Evolutionary conservation across 2,113 vertebrate species (phyloP).

Genomic region (Halcyon malimbica): DNA sequence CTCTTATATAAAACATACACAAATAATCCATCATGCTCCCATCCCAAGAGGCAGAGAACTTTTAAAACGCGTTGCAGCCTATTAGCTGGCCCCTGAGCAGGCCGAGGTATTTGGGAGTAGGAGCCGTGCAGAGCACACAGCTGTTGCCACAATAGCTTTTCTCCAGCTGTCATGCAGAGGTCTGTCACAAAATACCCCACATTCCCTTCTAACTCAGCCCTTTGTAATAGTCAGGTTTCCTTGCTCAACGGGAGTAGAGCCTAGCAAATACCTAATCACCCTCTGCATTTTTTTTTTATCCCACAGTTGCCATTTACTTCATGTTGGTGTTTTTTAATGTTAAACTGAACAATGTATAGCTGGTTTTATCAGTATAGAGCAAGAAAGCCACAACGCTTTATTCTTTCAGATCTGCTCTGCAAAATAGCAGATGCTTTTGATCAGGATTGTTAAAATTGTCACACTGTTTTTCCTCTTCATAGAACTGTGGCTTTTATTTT

Average conservation of each 20-base stretch:
- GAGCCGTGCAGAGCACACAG: constrained; percentile 70
- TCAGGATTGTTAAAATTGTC: not conserved
- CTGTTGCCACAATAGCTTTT: constrained; percentile 76
- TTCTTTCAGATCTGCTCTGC: not conserved
- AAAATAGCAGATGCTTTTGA: not conserved
- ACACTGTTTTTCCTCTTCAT: not conserved
- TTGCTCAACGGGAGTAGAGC: constrained; percentile 53
- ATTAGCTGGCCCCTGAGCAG: constrained; percentile 24
- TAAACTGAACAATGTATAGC: not conserved
- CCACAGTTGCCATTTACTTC: constrained; percentile 48
- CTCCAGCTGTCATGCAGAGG: constrained; percentile 79
- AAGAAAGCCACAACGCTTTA: not conserved
- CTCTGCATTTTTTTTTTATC: constrained; percentile 15
- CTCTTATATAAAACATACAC: constrained; percentile 33
- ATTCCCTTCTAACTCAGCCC: constrained; percentile 71
- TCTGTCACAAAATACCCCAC: constrained; percentile 74
- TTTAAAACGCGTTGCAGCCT: constrained; percentile 11
- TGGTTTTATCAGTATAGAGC: not conserved
- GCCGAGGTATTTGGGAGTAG: constrained; percentile 69
- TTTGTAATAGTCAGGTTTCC: constrained; percentile 66
- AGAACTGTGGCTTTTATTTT: not conserved
- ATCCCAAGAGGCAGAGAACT: constrained; percentile 30
- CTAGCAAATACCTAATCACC: constrained; percentile 35
- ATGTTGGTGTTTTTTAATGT: not conserved
- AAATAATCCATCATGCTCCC: constrained; percentile 13